Base-by-base conservation (phyloP, 2,797 vertebrate species). In the Dryobates pubescens region DNA sequence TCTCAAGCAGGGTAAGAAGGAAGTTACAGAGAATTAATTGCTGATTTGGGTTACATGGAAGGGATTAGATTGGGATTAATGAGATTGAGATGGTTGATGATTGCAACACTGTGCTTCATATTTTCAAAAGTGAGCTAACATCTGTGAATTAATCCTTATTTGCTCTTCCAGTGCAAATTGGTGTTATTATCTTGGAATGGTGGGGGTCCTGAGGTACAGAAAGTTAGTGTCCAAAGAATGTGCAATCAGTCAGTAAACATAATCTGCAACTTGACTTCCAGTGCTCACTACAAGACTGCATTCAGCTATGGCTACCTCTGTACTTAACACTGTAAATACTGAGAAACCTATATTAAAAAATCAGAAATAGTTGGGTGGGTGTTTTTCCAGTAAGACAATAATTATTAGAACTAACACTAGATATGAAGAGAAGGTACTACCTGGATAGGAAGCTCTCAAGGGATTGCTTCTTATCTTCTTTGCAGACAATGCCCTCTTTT, bases 401-500 rank as follows among this genome's bases (percentile, higher is more conserved):
- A 73, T 68, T 23, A 22, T 14, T 57, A 82, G 57, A 54, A 73
- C 17, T 77, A 90, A 34, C 53, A 89, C 41, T 19, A 89, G 45
- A 19, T 82, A 93, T 68, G 49, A 71, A 47, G 26, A 88, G 53
- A 73, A 82, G 12, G 62, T 64, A 29, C 57, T 97, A 99, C 99
- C 99, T 99, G 89, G 99, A 99, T 27, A 99, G 98, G 96, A 99
- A 99, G 96, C 99, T 99, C 97, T 99, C 99, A 95, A 99, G 94
- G 5, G 99, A 99, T 65, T 99, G 97, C 78, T 99, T 99, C 95
- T 99, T 99, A 97, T 99, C 99, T 96, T 99, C 99, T 81, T 99
- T 99, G 95, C 99, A 99, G 57, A 97, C 96, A 69, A 99, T 98
- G 7, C 98, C 99, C 9, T 99, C 98, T 89, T 98, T 98, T 97